Evolutionary conservation across 64 coral and sea anemone species (phyloP), one percentile per base, ranked within the genome.

Genomic region (Montipora cactus): DNA sequence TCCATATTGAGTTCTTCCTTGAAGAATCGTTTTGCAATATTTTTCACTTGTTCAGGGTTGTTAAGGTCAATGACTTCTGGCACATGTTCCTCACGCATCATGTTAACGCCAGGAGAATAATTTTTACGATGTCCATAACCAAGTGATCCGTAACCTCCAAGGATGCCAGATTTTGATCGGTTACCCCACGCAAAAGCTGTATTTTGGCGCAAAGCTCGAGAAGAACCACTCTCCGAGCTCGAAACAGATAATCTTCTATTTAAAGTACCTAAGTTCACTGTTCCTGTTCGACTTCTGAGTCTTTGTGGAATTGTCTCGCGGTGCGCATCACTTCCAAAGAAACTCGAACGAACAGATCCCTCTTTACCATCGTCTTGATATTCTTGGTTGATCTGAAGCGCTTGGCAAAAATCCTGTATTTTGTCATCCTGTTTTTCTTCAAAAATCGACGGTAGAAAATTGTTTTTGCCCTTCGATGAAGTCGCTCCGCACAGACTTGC

Each of bases 341-440:
- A 16, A 11, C 44, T 44, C 21, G 82, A 86, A n/a, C 46, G 82
- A 70, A 86, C 82, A 10, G 16, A 8, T 9, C 15, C 15, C 9
- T 70, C 82, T 8, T 49, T 5, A 14, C 14, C 3, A 9, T 71
- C 14, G 0, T 71, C 44, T 22, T 13, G 37, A 20, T 71, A 44
- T 12, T 71, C 82, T 21, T 86, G 44, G 19, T 16, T 50, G 21
- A 86, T 86, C 66, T 71, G 47, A 37, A 86, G 46, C 45, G 82
- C 46, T 51, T 86, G 67, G 18, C 62, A 64, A 86, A 86, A 21
- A 28, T 86, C 82, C 59, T 86, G 82, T 4, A 86, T 86, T 45
- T 86, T 86, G 7, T 86, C 82, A 10, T 86, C 82, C 3, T 86
- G 67, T n/a, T 50, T 86, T 49, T 84, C 81, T 84, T 84, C 81